Conservation (phyloP, 2,888 invertebrate genomes). For the Idaea aversata region DNA sequence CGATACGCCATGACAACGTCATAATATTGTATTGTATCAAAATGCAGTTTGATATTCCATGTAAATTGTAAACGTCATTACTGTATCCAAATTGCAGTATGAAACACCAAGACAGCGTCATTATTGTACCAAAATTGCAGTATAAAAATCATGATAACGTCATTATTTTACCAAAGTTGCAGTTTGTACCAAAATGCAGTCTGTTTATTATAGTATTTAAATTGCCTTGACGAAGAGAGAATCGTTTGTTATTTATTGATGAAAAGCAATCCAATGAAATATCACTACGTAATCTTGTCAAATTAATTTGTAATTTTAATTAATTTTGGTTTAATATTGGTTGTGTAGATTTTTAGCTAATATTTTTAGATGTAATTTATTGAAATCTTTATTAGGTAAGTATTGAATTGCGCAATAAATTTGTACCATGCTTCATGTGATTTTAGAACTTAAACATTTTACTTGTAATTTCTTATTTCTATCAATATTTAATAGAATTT, state of each 20-base stretch:
- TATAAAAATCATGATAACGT: no score
- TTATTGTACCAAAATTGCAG: no score
- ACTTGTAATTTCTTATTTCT: neutral
- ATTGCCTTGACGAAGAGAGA: neutral
- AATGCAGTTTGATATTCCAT: no score
- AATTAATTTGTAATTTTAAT: slow-evolving; percentile 54
- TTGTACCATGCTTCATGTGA: neutral
- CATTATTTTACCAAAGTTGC: no score
- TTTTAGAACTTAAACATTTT: neutral
- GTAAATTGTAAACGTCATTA: no score
- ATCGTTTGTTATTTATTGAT: neutral
- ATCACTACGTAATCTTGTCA: slow-evolving; percentile 67
- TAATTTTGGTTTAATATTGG: slow-evolving; percentile 44
- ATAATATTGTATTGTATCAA: no score
- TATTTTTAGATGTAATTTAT: slow-evolving; percentile 35
- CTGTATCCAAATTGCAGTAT: no score
- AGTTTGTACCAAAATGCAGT: no score
- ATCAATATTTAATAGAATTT: neutral
- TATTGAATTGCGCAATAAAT: neutral
- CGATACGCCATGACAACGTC: no score
- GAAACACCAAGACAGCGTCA: no score
- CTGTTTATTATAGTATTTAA: no score
- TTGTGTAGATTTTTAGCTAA: slow-evolving; percentile 44
- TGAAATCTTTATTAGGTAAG: slow-evolving; percentile 21
- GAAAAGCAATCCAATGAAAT: slow-evolving; percentile 49